Evolutionary conservation across 2,113 vertebrate species (phyloP).

Genomic region (Seriola quinqueradiata): DNA sequence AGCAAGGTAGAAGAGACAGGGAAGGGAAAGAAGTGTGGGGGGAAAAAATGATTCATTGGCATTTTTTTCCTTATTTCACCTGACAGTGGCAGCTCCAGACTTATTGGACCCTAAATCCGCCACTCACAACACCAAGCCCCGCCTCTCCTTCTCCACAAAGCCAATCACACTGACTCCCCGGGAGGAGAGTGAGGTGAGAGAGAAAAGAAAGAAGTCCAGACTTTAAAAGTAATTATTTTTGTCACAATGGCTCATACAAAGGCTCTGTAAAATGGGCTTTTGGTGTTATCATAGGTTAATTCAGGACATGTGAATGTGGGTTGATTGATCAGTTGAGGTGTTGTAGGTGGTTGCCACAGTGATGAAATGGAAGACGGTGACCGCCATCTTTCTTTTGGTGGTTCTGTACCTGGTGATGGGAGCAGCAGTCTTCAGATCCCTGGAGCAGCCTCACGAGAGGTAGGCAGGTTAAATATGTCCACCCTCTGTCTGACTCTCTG

Average conservation of each 20-base stretch:
- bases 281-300: background rate
- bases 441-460: slow-evolving; percentile 95
- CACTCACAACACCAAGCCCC: slow-evolving; percentile 95
- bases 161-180: slow-evolving; percentile 89
- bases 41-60: slow-evolving; percentile 16
- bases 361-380: slow-evolving; percentile 99
- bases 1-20: slow-evolving; percentile 25
- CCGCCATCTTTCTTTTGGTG: slow-evolving; percentile 94
- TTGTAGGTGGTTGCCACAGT: slow-evolving; percentile 89
- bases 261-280: background rate
- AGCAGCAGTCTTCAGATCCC: slow-evolving; percentile 93
- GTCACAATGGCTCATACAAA: background rate
- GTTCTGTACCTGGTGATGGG: slow-evolving; percentile 95
- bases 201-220: slow-evolving; percentile 12
- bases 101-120: slow-evolving; percentile 97
- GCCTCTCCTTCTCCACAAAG: slow-evolving; percentile 96
- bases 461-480: slow-evolving; percentile 48
- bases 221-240: slow-evolving; percentile 1
- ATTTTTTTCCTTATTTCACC: slow-evolving; percentile 31
- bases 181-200: slow-evolving; percentile 88
- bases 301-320: background rate
- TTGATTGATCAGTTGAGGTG: slow-evolving; percentile 60
- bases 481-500: background rate
- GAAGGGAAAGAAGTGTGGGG: background rate
- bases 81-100: slow-evolving; percentile 96